Conservation (phyloP, 2,113 vertebrate genomes). For the Plotosus lineatus region DNA sequence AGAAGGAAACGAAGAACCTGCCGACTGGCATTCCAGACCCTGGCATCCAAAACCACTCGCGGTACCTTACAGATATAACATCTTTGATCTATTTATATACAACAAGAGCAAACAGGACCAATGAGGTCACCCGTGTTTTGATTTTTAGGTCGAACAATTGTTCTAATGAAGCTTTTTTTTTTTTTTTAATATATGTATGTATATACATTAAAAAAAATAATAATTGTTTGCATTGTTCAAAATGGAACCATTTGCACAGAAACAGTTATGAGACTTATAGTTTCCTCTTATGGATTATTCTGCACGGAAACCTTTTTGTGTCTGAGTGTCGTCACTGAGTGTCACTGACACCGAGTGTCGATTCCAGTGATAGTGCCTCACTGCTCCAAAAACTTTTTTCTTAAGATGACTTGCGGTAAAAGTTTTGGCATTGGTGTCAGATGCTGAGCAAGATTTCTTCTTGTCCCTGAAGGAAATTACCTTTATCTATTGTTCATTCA, state of each 20-base stretch:
- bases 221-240: too few species aligned
- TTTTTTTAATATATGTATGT: too few species aligned
- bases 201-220: too few species aligned
- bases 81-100: not conserved
- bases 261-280: not conserved
- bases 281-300: not conserved
- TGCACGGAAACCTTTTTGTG: not conserved
- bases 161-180: not conserved
- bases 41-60: conserved; percentile 82
- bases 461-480: not conserved
- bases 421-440: not conserved
- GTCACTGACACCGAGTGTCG: too few species aligned
- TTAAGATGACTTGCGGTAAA: not conserved
- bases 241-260: too few species aligned
- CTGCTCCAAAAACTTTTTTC: not conserved
- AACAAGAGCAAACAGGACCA: not conserved
- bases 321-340: too few species aligned
- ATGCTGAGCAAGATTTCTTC: not conserved
- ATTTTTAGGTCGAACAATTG: not conserved
- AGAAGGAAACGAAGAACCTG: conserved; percentile 70
- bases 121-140: not conserved
- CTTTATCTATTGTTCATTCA: not conserved
- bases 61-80: conserved; percentile 67
- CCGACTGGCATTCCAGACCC: conserved; percentile 74
- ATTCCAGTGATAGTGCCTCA: too few species aligned